Percentiles rank a stretch among this genome's conserved stretches.
Evolutionary conservation across 2,888 invertebrate genomes (phyloP).

Genomic region (Coenonympha glycerion): DNA sequence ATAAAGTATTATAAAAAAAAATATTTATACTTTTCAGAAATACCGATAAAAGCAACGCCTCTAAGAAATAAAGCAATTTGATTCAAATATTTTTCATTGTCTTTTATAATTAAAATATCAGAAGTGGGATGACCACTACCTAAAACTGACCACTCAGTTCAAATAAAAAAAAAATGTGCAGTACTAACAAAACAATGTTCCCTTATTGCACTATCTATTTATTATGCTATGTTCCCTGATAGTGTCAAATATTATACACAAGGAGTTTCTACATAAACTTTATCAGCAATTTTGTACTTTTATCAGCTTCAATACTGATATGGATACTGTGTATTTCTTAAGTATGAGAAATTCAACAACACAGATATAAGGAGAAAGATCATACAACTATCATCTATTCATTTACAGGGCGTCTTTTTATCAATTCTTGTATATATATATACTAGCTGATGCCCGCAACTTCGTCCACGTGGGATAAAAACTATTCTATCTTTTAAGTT

Average conservation of each 20-base stretch:
- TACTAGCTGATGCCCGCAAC: too few species aligned
- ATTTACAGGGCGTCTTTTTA: too few species aligned
- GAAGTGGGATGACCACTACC: neutral
- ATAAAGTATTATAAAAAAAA: too few species aligned
- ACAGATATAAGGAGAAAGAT: neutral
- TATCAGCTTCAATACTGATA: slow-evolving; percentile 54
- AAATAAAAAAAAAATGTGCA: slow-evolving; percentile 1
- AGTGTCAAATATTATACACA: slow-evolving; percentile 47
- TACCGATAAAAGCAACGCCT: too few species aligned
- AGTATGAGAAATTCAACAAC: slow-evolving; percentile 33
- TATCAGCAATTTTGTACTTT: slow-evolving; percentile 71
- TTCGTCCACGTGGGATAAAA: too few species aligned
- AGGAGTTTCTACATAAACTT: slow-evolving; percentile 46
- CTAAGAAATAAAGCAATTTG: too few species aligned
- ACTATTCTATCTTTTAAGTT: too few species aligned
- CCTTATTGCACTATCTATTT: slow-evolving; percentile 70
- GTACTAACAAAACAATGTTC: slow-evolving; percentile 11
- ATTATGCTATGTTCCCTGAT: slow-evolving; percentile 59
- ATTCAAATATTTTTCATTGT: neutral
- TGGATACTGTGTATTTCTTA: slow-evolving; percentile 35
- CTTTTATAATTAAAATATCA: neutral
- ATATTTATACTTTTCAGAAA: too few species aligned
- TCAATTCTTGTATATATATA: too few species aligned
- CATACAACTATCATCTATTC: neutral
- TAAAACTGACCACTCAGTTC: neutral